Base-by-base conservation (phyloP, 2,113 vertebrate genomes). In the Suncus etruscus region DNA sequence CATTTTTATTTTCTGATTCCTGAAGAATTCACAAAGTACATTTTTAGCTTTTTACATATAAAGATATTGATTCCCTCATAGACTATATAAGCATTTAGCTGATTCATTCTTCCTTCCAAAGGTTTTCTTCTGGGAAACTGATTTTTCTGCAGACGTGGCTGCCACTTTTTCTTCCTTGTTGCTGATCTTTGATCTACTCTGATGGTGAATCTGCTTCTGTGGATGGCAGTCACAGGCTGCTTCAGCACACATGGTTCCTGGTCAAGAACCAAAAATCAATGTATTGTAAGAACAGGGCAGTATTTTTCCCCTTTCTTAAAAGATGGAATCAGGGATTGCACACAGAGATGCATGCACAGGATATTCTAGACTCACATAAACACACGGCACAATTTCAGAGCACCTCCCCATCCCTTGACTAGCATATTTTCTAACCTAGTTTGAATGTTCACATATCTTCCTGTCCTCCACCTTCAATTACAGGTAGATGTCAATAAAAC, bases 51-150 rank as follows among this genome's bases (percentile, higher is more conserved):
- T 32, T 45, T 29, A 16, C 10, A 58, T 75, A 91, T 22, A 20
- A 61, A 87, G 47, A 48, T 80, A 45, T 81, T 80, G 14, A n/a
- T 63, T 58, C 50, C 69, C 68, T 88, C 48, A 83, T 61, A 66
- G 12, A 50, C 39, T 69, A 83, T 16, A 11, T 70, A 78, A 54
- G 45, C 70, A 29, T 54, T 81, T 76, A 22, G 51, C 63, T 61
- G 70, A 85, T 76, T 92, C 27, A 85, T 70, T 76, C 8, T 47
- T n/a, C 70, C 75, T 92, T 24, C 70, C 65, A 81, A 82, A 81
- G 61, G 7, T 89, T 86, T 92, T 45, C 29, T 4, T 72, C 63
- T 72, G 27, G 31, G 16, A 89, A 94, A 72, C 32, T 10, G 39
- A 79, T 15, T 74, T 29, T 72, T 81, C 76, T 89, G 63, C 63